Evolutionary conservation across 2,113 vertebrate species (phyloP).

Genomic region (Carassius carassius): DNA sequence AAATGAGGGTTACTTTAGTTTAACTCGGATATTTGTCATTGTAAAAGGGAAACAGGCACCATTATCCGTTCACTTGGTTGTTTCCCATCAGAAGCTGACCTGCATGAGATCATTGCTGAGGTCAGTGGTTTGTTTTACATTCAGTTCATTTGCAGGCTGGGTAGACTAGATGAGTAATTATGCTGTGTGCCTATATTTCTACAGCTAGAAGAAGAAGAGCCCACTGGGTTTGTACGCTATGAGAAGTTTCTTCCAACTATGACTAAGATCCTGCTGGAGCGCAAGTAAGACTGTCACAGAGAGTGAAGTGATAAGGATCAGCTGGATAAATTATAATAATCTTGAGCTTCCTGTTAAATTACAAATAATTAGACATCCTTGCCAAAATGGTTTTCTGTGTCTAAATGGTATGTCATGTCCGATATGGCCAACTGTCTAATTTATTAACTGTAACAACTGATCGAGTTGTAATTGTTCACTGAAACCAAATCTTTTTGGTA

Average conservation of each 20-base stretch:
- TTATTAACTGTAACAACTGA: background rate
- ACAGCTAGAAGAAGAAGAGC: conserved; percentile 89
- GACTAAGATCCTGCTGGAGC: conserved; percentile 81
- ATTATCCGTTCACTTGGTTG: conserved; percentile 90
- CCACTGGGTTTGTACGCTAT: conserved; percentile 79
- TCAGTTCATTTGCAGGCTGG: background rate
- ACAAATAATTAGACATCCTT: background rate
- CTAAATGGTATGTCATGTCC: background rate
- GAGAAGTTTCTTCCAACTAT: conserved; percentile 91
- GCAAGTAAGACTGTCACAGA: conserved; percentile 73
- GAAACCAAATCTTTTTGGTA: background rate
- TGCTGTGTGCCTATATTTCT: conserved; percentile 30
- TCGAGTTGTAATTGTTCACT: background rate
- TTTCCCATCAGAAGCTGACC: conserved; percentile 85
- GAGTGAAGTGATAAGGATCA: background rate
- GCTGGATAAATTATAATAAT: background rate
- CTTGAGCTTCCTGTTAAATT: background rate
- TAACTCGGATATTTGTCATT: background rate
- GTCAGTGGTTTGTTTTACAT: conserved; percentile 29
- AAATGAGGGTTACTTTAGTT: background rate
- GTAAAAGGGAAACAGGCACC: conserved; percentile 84
- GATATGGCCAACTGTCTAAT: background rate
- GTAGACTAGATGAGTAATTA: background rate
- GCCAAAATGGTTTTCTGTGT: background rate
- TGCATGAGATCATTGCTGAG: conserved; percentile 80